These are phyloP conservation scores for Eunapius fragilis DNA, from an alignment of 37 sponge, comb jelly and placozoan species.

Conservation along the genomic window DNA sequence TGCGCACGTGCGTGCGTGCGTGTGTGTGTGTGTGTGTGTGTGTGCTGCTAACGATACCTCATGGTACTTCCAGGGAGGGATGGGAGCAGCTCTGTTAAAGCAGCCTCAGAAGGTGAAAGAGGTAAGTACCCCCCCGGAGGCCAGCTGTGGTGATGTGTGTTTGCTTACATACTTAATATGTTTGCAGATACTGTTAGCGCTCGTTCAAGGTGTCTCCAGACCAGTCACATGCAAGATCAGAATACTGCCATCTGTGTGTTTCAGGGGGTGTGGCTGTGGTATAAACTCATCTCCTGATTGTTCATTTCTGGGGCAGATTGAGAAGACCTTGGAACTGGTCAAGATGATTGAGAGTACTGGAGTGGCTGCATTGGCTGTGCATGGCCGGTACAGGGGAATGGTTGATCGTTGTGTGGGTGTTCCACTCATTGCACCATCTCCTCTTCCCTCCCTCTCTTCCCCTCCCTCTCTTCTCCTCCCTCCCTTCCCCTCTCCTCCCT, in stretches of 20 bases:
- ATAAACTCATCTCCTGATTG: too few species aligned
- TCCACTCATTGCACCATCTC: too few species aligned
- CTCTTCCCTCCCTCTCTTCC: too few species aligned
- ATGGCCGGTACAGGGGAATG: constrained; percentile 72
- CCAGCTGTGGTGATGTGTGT: neutral
- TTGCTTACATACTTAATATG: too few species aligned
- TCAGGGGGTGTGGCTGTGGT: neutral
- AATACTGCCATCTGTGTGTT: constrained; percentile 78
- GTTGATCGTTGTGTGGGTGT: too few species aligned
- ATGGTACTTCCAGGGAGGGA: constrained; percentile 86
- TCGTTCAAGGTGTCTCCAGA: constrained; percentile 66
- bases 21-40: neutral
- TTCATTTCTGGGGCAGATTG: constrained; percentile 37
- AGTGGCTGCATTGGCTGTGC: constrained; percentile 92
- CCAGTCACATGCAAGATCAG: constrained; percentile 98
- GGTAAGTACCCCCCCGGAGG: constrained; percentile 15
- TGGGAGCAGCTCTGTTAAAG: constrained; percentile 94
- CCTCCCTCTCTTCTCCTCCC: too few species aligned
- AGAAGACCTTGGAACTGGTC: constrained; percentile 86
- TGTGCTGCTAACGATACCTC: too few species aligned
- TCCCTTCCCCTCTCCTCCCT: too few species aligned
- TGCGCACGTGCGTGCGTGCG: neutral
- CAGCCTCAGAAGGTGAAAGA: constrained; percentile 82
- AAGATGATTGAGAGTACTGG: constrained; percentile 91
- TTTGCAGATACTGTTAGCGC: constrained; percentile 71